A percentile compares a stretch with the other conserved stretches of the same genome.
Evolutionary conservation across 1,140 invertebrate genomes (phyloP).

Genomic region (Steinernema feltiae): DNA sequence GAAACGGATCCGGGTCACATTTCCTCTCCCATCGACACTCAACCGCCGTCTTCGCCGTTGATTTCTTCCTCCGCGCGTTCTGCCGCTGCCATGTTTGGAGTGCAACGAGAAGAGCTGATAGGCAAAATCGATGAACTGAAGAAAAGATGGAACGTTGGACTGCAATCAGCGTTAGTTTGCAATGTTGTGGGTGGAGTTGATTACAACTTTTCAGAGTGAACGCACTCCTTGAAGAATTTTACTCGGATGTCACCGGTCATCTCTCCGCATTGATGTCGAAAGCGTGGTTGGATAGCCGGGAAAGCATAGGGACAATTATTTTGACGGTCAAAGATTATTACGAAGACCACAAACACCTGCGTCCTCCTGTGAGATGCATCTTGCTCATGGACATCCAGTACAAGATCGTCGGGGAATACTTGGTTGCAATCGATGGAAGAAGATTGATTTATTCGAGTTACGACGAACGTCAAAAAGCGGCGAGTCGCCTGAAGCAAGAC

Average conservation of each 20-base stretch:
- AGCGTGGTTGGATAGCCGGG: slow-evolving; percentile 29
- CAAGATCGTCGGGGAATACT: slow-evolving; percentile 36
- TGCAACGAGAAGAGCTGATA: slow-evolving; percentile 25
- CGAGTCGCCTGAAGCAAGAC: slow-evolving; percentile 24
- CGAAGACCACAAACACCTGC: slow-evolving; percentile 29
- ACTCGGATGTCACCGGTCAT: slow-evolving; percentile 18
- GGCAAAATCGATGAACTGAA: slow-evolving; percentile 34
- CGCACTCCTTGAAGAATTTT: slow-evolving; percentile 36
- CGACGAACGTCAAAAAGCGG: slow-evolving; percentile 24
- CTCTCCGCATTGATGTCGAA: slow-evolving; percentile 28
- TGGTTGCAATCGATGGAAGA: slow-evolving; percentile 36
- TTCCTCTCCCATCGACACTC: neutral
- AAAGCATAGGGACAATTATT: slow-evolving; percentile 27
- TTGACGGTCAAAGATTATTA: slow-evolving; percentile 31
- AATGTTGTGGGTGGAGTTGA: neutral
- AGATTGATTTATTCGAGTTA: slow-evolving; percentile 24
- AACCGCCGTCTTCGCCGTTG: neutral
- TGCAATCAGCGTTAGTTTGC: slow-evolving; percentile 27
- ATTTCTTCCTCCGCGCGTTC: neutral
- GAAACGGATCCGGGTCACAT: neutral
- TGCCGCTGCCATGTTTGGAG: neutral
- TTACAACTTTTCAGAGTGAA: slow-evolving; percentile 28
- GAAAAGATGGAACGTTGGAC: slow-evolving; percentile 23
- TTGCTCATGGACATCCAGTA: slow-evolving; percentile 36
- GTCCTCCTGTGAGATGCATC: slow-evolving; percentile 14